These are phyloP conservation scores for Schizaphis graminum DNA, from an alignment of 2,888 invertebrate genomes.

Conservation along the genomic window DNA sequence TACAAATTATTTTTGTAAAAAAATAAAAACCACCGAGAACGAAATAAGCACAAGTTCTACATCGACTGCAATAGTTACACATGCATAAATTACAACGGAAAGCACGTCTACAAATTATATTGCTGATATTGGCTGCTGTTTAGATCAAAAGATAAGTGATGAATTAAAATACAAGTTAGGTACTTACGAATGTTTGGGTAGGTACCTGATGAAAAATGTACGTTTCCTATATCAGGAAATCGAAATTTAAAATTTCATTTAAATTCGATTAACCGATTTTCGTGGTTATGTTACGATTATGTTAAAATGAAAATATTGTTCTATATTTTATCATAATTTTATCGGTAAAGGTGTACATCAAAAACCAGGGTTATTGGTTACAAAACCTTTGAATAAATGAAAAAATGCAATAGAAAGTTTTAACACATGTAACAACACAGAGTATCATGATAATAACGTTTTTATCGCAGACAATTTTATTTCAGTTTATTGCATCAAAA, in stretches of 20 bases:
- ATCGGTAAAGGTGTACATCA: not conserved
- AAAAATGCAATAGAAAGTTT: not conserved
- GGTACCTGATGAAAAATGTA: not conserved
- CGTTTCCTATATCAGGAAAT: not conserved
- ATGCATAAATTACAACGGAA: not conserved
- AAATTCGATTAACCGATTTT: not conserved
- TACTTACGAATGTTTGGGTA: too few relatives aligned
- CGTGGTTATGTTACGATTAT: not conserved
- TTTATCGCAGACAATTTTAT: not conserved
- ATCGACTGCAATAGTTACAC: not conserved
- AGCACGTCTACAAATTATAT: not conserved
- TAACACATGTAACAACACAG: not conserved
- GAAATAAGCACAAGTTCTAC: not conserved
- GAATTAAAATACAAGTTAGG: slow-evolving; percentile 18
- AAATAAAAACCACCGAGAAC: not conserved
- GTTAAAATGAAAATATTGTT: not conserved
- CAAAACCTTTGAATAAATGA: not conserved
- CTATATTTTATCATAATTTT: not conserved
- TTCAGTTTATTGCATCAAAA: too few relatives aligned
- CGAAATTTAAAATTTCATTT: too few relatives aligned
- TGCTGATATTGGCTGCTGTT: not conserved
- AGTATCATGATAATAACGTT: not conserved
- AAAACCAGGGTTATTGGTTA: not conserved
- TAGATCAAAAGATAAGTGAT: slow-evolving; percentile 1
- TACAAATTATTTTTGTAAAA: not conserved